Percentiles rank a stretch among this genome's conserved stretches.
Conservation (phyloP, 2,888 invertebrate genomes). For the Laothoe populi region DNA sequence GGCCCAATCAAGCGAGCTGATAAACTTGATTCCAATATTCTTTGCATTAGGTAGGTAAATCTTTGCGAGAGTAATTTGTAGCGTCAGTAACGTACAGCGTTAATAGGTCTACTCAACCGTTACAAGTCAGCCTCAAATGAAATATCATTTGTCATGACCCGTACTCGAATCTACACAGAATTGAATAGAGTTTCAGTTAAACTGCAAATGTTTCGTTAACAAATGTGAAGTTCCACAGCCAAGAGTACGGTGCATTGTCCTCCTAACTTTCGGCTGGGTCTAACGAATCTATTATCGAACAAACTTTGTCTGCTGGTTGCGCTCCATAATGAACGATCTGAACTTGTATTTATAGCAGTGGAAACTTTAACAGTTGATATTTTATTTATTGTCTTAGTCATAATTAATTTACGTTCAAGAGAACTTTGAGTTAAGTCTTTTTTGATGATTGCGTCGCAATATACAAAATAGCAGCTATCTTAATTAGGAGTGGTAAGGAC, state of each 20-base stretch:
- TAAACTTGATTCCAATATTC: no score
- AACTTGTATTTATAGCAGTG: constrained; percentile 2
- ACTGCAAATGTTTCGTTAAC: neutral
- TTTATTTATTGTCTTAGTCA: neutral
- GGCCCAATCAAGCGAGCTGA: no score
- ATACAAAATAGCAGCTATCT: no score
- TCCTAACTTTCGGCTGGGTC: constrained; percentile 21
- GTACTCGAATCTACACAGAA: neutral
- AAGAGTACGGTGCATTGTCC: constrained; percentile 21
- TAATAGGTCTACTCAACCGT: no score
- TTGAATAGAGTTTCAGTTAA: neutral
- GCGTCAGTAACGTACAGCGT: no score
- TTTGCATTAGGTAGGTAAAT: no score
- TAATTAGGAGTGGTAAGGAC: no score
- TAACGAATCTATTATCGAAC: constrained; percentile 26
- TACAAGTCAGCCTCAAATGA: neutral
- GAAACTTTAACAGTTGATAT: neutral
- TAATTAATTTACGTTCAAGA: neutral
- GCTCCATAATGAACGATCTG: constrained; percentile 5
- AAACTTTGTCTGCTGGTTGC: constrained; percentile 11
- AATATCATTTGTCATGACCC: neutral
- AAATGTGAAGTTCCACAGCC: neutral
- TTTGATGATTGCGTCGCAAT: no score
- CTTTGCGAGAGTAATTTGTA: no score
- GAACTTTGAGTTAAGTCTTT: neutral